Conservation (phyloP, 1,140 invertebrate species). For the Tyrophagus putrescentiae region DNA sequence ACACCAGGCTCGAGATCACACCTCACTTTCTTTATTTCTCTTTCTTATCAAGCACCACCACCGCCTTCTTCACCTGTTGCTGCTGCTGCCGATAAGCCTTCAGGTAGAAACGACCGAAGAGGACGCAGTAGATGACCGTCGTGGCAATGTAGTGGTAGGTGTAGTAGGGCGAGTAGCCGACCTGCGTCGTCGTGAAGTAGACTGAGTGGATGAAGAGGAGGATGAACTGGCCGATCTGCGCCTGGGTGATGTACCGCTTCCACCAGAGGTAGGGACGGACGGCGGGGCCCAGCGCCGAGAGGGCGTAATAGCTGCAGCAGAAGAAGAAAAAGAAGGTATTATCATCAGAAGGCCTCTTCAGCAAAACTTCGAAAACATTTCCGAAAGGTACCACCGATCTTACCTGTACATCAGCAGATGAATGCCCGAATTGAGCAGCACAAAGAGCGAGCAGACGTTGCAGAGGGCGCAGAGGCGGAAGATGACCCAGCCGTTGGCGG, state of each 20-base stretch:
- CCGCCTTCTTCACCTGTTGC: too few relatives aligned
- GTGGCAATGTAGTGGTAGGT: background rate
- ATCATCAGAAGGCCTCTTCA: too few relatives aligned
- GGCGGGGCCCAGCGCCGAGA: constrained; percentile 24
- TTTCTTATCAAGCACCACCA: too few relatives aligned
- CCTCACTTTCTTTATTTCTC: too few relatives aligned
- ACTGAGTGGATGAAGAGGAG: constrained; percentile 18
- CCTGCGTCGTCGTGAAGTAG: background rate
- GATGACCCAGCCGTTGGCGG: background rate
- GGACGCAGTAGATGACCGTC: background rate
- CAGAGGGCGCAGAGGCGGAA: background rate
- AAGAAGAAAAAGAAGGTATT: too few relatives aligned
- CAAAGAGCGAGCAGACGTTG: background rate
- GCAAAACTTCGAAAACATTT: too few relatives aligned
- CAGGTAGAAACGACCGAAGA: background rate
- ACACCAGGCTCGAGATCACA: too few relatives aligned
- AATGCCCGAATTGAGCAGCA: background rate
- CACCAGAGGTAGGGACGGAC: constrained; percentile 39
- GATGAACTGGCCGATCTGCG: constrained; percentile 33
- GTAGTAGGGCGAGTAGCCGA: background rate
- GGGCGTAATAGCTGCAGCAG: too few relatives aligned
- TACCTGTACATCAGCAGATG: background rate
- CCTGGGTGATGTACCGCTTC: constrained; percentile 40
- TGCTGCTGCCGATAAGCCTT: background rate
- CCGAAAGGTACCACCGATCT: too few relatives aligned